phyloP scores from a whole-genome alignment of 2,113 vertebrate genomes.

The Melanerpes formicivorus region DNA sequence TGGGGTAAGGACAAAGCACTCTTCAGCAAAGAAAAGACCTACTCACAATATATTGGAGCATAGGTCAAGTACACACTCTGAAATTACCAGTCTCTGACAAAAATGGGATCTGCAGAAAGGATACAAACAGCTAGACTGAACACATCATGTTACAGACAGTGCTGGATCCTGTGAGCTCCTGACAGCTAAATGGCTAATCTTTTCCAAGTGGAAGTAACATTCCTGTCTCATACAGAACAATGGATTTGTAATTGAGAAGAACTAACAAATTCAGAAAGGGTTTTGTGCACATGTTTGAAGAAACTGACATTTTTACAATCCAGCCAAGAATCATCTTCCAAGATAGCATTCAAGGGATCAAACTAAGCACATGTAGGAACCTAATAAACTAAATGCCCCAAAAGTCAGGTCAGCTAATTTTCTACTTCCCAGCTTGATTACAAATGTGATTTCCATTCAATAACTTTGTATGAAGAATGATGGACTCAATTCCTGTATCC shows the following conservation, averaged over 20 bases:
- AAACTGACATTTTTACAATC: constrained; percentile 26
- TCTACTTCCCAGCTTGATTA: neutral
- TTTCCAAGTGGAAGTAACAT: constrained; percentile 10
- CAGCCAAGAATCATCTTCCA: neutral
- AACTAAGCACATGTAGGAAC: constrained; percentile 16
- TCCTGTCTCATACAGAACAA: neutral
- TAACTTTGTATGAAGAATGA: neutral
- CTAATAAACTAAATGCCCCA: constrained; percentile 30
- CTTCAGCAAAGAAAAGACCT: neutral
- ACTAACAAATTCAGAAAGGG: constrained; percentile 29
- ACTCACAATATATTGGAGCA: neutral
- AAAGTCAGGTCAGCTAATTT: constrained; percentile 12
- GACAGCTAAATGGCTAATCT: constrained; percentile 12
- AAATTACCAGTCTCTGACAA: neutral
- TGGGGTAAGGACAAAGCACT: neutral
- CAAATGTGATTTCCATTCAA: constrained; percentile 18
- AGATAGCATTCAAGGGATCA: neutral
- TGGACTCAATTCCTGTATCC: constrained; percentile 17
- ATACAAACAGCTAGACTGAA: neutral
- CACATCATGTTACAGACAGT: neutral
- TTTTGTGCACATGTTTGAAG: neutral
- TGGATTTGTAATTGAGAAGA: constrained; percentile 8
- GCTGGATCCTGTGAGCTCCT: neutral
- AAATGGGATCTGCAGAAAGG: neutral
- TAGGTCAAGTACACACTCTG: neutral